Evolutionary conservation across 2,888 invertebrate genomes (phyloP), one percentile per base, ranked within the genome.

Genomic region (Anaspis maculata): DNA sequence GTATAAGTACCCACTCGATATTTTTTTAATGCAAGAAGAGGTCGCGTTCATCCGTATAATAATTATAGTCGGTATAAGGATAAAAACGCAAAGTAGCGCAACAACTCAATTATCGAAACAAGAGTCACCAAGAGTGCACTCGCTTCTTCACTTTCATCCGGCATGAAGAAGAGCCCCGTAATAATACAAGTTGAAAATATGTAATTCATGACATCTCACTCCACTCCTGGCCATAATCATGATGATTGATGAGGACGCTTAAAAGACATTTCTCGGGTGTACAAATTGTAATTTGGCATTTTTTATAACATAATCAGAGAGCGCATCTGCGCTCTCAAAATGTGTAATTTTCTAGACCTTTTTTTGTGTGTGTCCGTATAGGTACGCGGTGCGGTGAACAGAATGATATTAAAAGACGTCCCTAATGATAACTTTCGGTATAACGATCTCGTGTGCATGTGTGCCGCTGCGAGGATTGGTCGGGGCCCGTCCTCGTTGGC

Each of bases 401-500:
- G 39, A 44, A 40, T 44, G 42, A 46, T 44, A 44, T 46, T 46
- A 46, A 46, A 44, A 46, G 42, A 41, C 35, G 36, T 39, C 32
- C 25, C 38, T 44, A 44, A 44, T 44, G 34, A 44, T 41, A 32
- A 38, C 31, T 34, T 36, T 37, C 30, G 39, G 40, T 42, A 41
- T 44, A 42, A 44, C 34, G 37, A 44, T 42, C 38, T 40, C 41
- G 42, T 35, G 26, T 27, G 31, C 6, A n/a, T n/a, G n/a, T n/a
- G n/a, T n/a, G n/a, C n/a, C n/a, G n/a, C n/a, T n/a, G n/a, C n/a
- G n/a, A n/a, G n/a, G n/a, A n/a, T n/a, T n/a, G n/a, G n/a, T n/a
- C n/a, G n/a, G n/a, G n/a, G n/a, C n/a, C n/a, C n/a, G n/a, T n/a
- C n/a, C n/a, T n/a, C n/a, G n/a, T n/a, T n/a, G n/a, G n/a, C n/a